A percentile compares a stretch with the other conserved stretches of the same genome.
Evolutionary conservation across 37 sponge, comb jelly and placozoan genomes (phyloP).

Genomic region (Chondrilla cf. caribensis): DNA sequence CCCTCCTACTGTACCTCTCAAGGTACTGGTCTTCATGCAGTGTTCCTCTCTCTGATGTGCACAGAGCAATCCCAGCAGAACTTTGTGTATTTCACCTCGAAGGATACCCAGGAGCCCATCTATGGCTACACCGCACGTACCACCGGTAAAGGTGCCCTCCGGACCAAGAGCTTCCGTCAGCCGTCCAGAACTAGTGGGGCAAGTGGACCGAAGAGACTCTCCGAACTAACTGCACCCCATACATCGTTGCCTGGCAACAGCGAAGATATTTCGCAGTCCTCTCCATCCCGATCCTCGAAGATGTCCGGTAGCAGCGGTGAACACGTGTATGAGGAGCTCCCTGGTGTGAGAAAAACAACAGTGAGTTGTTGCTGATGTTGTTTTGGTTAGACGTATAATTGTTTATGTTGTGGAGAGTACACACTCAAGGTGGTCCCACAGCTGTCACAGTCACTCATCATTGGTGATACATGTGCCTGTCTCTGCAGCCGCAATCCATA

Average conservation of each 20-base stretch:
- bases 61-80: slow-evolving; percentile 12
- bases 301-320: not conserved
- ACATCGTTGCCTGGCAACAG: not conserved
- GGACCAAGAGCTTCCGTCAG: not conserved
- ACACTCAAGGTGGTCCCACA: no score
- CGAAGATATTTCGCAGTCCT: not conserved
- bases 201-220: not conserved
- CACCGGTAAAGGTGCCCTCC: not conserved
- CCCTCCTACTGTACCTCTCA: no score
- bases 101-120: not conserved
- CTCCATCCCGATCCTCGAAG: not conserved
- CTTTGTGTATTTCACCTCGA: not conserved
- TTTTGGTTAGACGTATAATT: no score
- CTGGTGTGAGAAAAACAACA: not conserved
- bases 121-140: slow-evolving; percentile 1
- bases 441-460: no score
- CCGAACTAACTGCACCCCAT: not conserved
- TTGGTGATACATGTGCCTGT: no score
- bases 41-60: no score
- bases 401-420: no score
- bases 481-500: no score
- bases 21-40: no score
- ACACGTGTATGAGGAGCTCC: slow-evolving; percentile 5
- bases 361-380: not conserved
- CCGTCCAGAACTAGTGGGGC: not conserved